Evolutionary conservation across 1,140 invertebrate genomes (phyloP), one percentile per base, ranked within the genome.

Genomic region (Drosophila setifemur): DNA sequence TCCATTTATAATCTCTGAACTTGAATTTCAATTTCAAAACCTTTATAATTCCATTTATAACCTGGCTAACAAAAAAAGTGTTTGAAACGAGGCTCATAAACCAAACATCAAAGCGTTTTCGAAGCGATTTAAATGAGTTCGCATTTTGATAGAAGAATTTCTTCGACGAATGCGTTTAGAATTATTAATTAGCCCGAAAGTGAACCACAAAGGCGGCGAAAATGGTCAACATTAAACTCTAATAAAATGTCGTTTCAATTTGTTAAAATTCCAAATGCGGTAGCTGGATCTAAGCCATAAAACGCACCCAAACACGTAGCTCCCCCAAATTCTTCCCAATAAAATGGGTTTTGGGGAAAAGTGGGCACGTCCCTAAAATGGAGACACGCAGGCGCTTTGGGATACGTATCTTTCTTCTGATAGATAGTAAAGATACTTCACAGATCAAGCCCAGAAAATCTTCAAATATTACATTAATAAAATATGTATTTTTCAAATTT

Each of bases 121-220:
- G 31, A 42, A 68, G 78, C 74, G 58, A 85, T 74, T 83, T 70
- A 83, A 83, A 85, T 73, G 73, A 74, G 78, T 78, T 82, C 77
- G 73, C 63, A 66, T 73, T 83, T 83, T 73, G 73, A 78, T 83
- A 83, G 78, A 83, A 83, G n/a, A 85, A 78, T 78, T 74, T 53
- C 40, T 71, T 26, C 50, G 25, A 3, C 12, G 37, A 47, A 57
- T 76, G 52, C 21, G 69, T 35, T 18, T 31, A 16, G 78, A 78
- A 82, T 82, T 29, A 28, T 49, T 69, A 39, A 70, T 70, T 70
- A 11, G n/a, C 19, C 26, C 8, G 12, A 57, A 64, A 45, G 37
- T 43, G 53, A 50, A 54, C 47, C 12, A 35, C 33, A 48, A 67
- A 71, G 79, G 79, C 79, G 79, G 70, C 79, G 71, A 67, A 79